These are phyloP conservation scores for Dryocosmus kuriphilus DNA, from an alignment of 2,888 invertebrate species.

Conservation along the genomic window DNA sequence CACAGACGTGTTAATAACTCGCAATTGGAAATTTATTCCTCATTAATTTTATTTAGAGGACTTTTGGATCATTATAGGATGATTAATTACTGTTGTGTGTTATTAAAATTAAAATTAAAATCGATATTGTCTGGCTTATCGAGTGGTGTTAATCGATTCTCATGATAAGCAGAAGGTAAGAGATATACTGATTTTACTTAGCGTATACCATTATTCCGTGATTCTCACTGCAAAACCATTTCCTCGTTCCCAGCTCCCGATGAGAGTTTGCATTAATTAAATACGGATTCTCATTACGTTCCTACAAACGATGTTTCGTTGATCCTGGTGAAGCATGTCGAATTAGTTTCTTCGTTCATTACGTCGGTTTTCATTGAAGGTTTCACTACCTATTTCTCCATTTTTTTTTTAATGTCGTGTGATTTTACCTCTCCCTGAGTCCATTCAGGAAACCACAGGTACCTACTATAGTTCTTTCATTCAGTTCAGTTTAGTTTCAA, in stretches of 20 bases:
- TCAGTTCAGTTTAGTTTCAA: no score
- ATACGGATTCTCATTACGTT: slow-evolving; percentile 54
- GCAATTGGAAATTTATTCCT: slow-evolving; percentile 35
- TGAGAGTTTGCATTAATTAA: slow-evolving; percentile 59
- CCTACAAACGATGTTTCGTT: slow-evolving; percentile 14
- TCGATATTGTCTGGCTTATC: slow-evolving; percentile 37
- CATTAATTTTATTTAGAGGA: neutral
- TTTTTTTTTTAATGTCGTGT: neutral
- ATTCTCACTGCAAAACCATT: slow-evolving; percentile 70
- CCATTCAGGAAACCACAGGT: neutral
- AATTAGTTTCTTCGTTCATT: slow-evolving; percentile 35
- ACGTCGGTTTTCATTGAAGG: slow-evolving; percentile 23
- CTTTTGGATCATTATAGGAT: slow-evolving; percentile 6
- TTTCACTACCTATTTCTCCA: neutral
- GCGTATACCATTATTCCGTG: slow-evolving; percentile 63
- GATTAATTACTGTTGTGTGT: slow-evolving; percentile 18
- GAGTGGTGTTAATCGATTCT: slow-evolving; percentile 33
- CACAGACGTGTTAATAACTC: slow-evolving; percentile 25
- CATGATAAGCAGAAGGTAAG: slow-evolving; percentile 27
- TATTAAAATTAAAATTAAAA: slow-evolving; percentile 30
- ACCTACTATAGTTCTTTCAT: neutral
- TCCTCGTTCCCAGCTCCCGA: slow-evolving; percentile 70
- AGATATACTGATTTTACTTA: neutral
- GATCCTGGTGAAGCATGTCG: slow-evolving; percentile 32
- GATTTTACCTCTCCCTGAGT: neutral